phyloP scores from a whole-genome alignment of 64 coral and sea anemone genomes.

The Anthopleura sola region DNA sequence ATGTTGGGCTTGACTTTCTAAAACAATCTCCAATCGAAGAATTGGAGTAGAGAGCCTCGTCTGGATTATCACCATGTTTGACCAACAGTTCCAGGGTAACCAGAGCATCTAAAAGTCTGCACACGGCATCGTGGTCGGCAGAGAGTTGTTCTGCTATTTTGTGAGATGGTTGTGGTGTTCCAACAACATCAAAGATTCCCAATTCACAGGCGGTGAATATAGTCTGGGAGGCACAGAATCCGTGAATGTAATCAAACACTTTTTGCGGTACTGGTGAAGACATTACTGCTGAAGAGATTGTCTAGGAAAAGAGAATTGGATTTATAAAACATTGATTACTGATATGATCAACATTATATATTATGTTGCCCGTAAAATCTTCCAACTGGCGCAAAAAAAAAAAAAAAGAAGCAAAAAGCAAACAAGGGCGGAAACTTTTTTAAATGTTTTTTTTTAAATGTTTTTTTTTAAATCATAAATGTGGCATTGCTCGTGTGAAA shows the following conservation, averaged over 20 bases:
- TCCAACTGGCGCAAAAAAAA: too few species aligned
- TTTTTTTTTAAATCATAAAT: too few species aligned
- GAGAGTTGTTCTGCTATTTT: constrained; percentile 25
- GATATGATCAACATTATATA: too few species aligned
- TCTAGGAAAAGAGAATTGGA: background rate
- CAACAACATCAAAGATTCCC: constrained; percentile 48
- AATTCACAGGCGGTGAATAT: constrained; percentile 51
- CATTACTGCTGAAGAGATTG: background rate
- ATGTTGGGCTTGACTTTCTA: background rate
- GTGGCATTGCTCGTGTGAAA: too few species aligned
- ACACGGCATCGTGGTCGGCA: constrained; percentile 15
- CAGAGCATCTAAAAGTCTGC: constrained; percentile 29
- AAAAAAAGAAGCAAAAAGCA: too few species aligned
- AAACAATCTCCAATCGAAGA: background rate
- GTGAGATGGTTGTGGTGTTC: constrained; percentile 7
- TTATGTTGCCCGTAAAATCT: too few species aligned
- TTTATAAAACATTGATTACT: too few species aligned
- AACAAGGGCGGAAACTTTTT: too few species aligned
- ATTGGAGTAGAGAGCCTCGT: background rate
- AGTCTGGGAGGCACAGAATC: constrained; percentile 30
- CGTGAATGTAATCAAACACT: constrained; percentile 15
- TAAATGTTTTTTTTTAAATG: too few species aligned
- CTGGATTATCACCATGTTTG: background rate
- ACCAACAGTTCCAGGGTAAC: constrained; percentile 32
- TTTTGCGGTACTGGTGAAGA: background rate